Base-by-base conservation (phyloP, 2,888 invertebrate genomes). In the Philhelius pedissequus region DNA sequence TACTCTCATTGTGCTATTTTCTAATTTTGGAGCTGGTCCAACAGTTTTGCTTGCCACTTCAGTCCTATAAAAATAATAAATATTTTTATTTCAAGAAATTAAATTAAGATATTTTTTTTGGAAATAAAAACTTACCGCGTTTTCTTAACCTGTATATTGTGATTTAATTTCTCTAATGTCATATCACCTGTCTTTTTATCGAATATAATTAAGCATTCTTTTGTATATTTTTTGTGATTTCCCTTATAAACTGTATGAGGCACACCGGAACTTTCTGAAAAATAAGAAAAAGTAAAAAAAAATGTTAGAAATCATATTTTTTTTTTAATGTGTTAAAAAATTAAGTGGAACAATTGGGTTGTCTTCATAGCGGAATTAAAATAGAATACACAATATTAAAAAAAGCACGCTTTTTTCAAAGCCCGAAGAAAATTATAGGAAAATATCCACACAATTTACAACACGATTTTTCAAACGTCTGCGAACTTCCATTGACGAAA, bases 161-260 rank as follows among this genome's bases (percentile, higher is more conserved):
- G 96, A 86, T 96, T 95, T 87, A 99, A 94, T 92, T 96, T 97
- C 92, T 99, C 99, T 88, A 99, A 92, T 56, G 97, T 97, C 89
- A 98, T 96, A 92, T 97, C 97, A 78, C 98, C 98, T 11, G 98
- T 99, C 87, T 94, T 94, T 90, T 96, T 95, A 92, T 99, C 98
- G 88, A 97, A 97, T 87, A 99, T 97, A 69, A 99, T 94, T 86
- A 99, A 97, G 92, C 98, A 99, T 93, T 99, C 99, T 86, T 96
- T 95, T 88, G 91, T 90, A 91, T 96, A 96, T 69, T 97, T 97
- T 90, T 96, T 94, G 91, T 97, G 97, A 89, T 97, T 97, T 86
- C 99, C 99, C 93, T 97, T 97, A 92, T 97, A 99, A 88, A 98
- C 96, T 75, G 98, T 98, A 90, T 97, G 96, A 77, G 96, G 95